Percentiles rank a stretch among this genome's conserved stretches.
These are phyloP conservation scores for Uromys caudimaculatus DNA, from an alignment of 2,797 vertebrate species.

Conservation along the genomic window DNA sequence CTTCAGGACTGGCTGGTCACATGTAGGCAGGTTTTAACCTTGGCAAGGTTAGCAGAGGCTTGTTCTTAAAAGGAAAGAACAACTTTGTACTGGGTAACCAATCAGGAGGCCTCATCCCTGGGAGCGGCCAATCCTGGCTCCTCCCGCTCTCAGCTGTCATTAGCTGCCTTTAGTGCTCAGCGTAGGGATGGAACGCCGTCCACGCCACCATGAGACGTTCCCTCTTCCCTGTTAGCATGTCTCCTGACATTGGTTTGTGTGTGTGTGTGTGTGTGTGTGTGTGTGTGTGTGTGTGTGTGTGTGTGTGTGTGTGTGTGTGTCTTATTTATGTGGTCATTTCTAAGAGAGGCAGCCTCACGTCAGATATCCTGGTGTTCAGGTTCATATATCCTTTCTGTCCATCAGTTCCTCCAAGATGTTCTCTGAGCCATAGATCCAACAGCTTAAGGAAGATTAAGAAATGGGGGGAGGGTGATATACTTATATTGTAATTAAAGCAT, in stretches of 20 bases:
- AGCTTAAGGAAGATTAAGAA: background rate
- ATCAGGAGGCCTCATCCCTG: background rate
- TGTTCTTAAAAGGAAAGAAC: conserved; percentile 22
- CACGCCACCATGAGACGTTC: background rate
- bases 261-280: no score
- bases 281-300: no score
- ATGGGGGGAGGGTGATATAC: background rate
- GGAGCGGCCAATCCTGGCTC: background rate
- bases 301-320: background rate
- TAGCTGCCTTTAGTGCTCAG: background rate
- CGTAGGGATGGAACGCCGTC: background rate
- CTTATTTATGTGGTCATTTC: background rate
- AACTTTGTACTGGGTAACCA: background rate
- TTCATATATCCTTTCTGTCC: background rate
- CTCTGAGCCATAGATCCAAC: background rate
- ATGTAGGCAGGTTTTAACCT: background rate
- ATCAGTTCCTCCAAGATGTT: background rate
- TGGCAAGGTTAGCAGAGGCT: background rate
- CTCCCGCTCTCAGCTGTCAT: background rate
- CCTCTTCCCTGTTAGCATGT: background rate
- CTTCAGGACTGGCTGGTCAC: background rate
- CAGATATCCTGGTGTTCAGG: background rate
- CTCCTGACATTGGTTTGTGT: background rate
- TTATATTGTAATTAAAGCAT: background rate
- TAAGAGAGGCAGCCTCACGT: background rate